phyloP scores from a whole-genome alignment of 2,888 invertebrate species.

The Folsomia manolachei region DNA sequence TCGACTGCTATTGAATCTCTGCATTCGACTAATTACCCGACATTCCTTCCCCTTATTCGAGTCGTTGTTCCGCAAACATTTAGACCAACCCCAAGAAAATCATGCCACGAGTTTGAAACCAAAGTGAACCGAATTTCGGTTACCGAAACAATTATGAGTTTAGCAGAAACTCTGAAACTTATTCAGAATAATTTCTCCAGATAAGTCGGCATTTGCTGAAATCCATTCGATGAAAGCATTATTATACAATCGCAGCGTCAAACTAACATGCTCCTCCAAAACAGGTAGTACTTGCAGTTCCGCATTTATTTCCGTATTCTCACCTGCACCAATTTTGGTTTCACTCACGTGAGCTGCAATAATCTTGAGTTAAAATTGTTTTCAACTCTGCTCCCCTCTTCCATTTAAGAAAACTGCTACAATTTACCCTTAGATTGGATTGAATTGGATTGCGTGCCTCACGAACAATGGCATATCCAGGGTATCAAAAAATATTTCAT shows the following conservation, averaged over 20 bases:
- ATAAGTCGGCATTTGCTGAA: too few relatives aligned
- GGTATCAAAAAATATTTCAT: conserved; percentile 16
- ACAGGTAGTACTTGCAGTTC: not conserved
- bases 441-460: conserved; percentile 15
- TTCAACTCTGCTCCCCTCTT: not conserved
- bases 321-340: not conserved
- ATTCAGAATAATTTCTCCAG: not conserved
- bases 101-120: too few relatives aligned
- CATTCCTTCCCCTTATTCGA: too few relatives aligned
- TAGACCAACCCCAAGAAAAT: too few relatives aligned
- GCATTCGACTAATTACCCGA: too few relatives aligned
- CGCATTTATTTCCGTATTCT: not conserved
- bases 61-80: too few relatives aligned
- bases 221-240: too few relatives aligned
- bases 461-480: conserved; percentile 8
- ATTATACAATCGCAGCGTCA: too few relatives aligned
- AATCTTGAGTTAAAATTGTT: not conserved
- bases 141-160: too few relatives aligned
- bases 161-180: not conserved
- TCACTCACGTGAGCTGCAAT: not conserved
- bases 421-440: not conserved
- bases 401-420: not conserved
- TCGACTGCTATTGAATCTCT: too few relatives aligned
- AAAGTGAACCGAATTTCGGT: too few relatives aligned
- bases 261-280: not conserved